A percentile compares a stretch with the other conserved stretches of the same genome.
phyloP scores from a whole-genome alignment of 2,888 invertebrate species.

The Phaonia tiefii region DNA sequence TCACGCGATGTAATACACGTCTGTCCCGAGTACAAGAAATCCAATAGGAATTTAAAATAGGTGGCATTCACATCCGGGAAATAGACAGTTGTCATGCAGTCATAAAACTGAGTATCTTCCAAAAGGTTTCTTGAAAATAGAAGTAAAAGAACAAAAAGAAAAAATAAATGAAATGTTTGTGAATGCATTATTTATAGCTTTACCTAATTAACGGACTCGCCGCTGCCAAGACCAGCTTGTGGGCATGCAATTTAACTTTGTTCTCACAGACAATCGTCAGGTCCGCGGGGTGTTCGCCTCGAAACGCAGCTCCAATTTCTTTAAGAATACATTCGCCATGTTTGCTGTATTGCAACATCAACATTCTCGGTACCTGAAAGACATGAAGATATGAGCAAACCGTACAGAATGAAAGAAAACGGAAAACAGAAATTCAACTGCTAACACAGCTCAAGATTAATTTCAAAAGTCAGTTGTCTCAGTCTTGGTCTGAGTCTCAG shows the following conservation, averaged over 20 bases:
- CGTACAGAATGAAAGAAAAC: constrained; percentile 43
- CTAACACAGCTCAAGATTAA: constrained; percentile 45
- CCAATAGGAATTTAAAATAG: constrained; percentile 90
- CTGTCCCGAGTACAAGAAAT: constrained; percentile 93
- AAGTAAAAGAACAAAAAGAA: constrained; percentile 34
- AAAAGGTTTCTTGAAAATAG: constrained; percentile 83
- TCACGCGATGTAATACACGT: constrained; percentile 84
- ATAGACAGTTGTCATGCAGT: constrained; percentile 89
- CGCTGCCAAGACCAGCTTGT: constrained; percentile 92
- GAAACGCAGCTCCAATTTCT: constrained; percentile 93
- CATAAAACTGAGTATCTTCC: constrained; percentile 86
- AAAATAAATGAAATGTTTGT: constrained; percentile 18
- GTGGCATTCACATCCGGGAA: constrained; percentile 91
- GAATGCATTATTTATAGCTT: constrained; percentile 20
- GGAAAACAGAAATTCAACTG: neutral
- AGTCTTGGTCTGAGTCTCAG: constrained; percentile 4
- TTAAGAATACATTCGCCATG: constrained; percentile 95
- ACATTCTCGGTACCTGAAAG: constrained; percentile 82
- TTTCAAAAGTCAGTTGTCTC: constrained; percentile 27
- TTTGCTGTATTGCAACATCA: constrained; percentile 96
- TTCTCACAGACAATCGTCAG: constrained; percentile 92
- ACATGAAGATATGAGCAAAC: constrained; percentile 45
- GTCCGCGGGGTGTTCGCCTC: constrained; percentile 92
- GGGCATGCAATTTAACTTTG: constrained; percentile 90
- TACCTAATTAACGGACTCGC: constrained; percentile 92